Evolutionary conservation across 2,113 vertebrate genomes (phyloP).

Genomic region (Lutjanus erythropterus): DNA sequence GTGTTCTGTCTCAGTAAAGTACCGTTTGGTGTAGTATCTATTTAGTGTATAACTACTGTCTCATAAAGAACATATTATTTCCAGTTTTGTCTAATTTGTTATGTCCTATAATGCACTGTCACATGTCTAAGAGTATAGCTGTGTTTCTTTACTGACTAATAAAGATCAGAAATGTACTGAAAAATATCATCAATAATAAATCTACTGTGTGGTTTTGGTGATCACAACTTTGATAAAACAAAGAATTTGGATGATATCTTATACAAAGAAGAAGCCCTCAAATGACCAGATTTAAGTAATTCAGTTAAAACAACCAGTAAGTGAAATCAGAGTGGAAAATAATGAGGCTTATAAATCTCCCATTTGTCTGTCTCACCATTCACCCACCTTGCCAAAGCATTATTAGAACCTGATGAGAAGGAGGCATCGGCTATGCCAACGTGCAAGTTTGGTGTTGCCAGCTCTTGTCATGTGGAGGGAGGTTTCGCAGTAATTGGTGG

Average conservation of each 20-base stretch:
- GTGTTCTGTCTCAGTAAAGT: no score
- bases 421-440: slow-evolving; percentile 39
- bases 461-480: slow-evolving; percentile 41
- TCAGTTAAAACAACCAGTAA: slow-evolving; percentile 27
- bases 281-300: slow-evolving; percentile 25
- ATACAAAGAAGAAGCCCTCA: background rate
- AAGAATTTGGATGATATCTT: background rate
- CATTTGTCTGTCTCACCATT: slow-evolving; percentile 35
- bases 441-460: slow-evolving; percentile 44
- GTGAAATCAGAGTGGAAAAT: slow-evolving; percentile 33
- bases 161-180: no score
- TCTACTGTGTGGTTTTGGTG: no score
- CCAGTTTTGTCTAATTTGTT: no score
- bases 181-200: background rate
- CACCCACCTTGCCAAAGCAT: slow-evolving; percentile 51
- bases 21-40: no score
- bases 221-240: no score
- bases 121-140: no score
- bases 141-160: no score
- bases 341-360: slow-evolving; percentile 44
- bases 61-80: no score
- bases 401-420: slow-evolving; percentile 55
- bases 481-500: slow-evolving; percentile 39
- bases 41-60: no score
- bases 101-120: no score